Evolutionary conservation across 2,113 vertebrate genomes (phyloP), one percentile per base, ranked within the genome.

Genomic region (Beaufortia kweichowensis): DNA sequence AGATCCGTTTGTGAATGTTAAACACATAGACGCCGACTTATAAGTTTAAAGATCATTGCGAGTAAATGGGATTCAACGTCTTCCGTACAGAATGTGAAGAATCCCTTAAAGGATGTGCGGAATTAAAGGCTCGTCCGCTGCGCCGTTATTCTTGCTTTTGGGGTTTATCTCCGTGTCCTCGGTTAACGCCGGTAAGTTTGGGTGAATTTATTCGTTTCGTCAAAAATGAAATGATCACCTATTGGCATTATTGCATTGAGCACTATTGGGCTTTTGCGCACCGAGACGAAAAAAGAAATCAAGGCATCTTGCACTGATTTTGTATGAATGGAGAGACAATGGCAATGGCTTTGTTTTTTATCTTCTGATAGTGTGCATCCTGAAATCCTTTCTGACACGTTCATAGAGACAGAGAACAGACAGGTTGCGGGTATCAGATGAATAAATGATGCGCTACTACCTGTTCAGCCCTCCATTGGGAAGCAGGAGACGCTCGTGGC

Each of bases 171-270:
- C 85, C 50, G 81, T 78, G 76, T 86, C 87, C 81, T 88, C 87
- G 76, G 89, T 91, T 66, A 6, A 80, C 10, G 91, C 91, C 81
- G 92, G 91, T 92, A 86, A 92, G 91, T 91, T 23, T 78, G 75
- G 63, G 86, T 82, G 83, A 77, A 81, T 77, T 28, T 4, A 28
- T 19, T 28, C 8, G 23, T 53, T 57, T n/a, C 6, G 17, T 12
- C 28, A 17, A 31, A 33, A 28, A 59, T 72, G 55, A 6, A 2
- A 26, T 70, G 56, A 7, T 24, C 6, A 3, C 35, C 17, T 6
- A 59, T 59, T 12, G 69, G 2, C 23, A 60, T 71, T 21, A 0
- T 1, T 24, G 12, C n/a, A 53, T 41, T 43, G 21, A 53, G 1
- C 24, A 61, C 31, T 9, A 0, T 6, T 24, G 6, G 31, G n/a